phyloP scores from a whole-genome alignment of 2,888 invertebrate genomes.

The Sepioteuthis lessoniana region DNA sequence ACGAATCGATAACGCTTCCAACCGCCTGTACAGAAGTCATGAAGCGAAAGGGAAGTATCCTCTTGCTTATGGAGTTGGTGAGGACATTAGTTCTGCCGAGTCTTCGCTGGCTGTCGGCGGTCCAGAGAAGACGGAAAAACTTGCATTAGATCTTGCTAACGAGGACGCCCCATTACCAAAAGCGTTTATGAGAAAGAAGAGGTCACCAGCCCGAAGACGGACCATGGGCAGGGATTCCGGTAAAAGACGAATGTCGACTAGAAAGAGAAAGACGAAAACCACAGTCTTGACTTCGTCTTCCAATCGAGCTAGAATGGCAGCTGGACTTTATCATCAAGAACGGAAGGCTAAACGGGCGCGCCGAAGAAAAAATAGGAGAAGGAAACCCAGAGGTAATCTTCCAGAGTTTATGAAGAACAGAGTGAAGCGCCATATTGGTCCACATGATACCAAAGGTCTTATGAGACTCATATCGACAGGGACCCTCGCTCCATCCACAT shows the following conservation, averaged over 20 bases:
- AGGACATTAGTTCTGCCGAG: not conserved
- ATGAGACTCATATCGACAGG: slow-evolving; percentile 76
- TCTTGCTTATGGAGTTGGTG: not conserved
- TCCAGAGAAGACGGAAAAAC: not conserved
- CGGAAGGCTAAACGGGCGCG: not conserved
- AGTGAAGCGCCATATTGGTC: slow-evolving; percentile 74
- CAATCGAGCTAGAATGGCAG: not conserved
- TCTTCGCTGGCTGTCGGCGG: not conserved
- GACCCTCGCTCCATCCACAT: slow-evolving; percentile 76
- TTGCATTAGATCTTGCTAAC: not conserved
- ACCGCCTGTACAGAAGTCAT: not conserved
- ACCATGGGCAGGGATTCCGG: not conserved
- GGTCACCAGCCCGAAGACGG: not conserved
- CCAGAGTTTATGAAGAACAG: slow-evolving; percentile 38
- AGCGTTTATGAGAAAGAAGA: not conserved
- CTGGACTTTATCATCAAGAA: not conserved
- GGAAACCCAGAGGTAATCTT: not conserved
- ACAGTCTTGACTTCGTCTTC: not conserved
- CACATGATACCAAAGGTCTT: slow-evolving; percentile 76
- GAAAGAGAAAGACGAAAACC: not conserved
- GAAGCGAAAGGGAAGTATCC: not conserved
- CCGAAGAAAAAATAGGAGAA: not conserved
- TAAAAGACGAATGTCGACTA: not conserved
- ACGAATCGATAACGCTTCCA: not conserved
- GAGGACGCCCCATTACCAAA: not conserved